Base-by-base conservation (phyloP, 2,888 invertebrate species). In the Camponotus fellah region DNA sequence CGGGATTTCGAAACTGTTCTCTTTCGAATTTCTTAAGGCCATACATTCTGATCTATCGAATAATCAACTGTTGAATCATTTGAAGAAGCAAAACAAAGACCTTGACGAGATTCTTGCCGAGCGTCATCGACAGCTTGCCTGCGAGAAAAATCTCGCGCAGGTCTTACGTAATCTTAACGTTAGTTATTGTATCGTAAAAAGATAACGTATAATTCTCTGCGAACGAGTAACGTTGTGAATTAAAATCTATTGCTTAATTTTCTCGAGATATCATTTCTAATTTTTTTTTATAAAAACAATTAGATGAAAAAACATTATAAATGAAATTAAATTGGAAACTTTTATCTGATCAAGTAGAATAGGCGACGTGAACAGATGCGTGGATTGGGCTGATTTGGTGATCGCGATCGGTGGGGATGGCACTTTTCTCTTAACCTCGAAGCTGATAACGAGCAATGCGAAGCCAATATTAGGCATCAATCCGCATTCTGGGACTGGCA, bases 321-420 rank as follows among this genome's bases (percentile, higher is more conserved):
- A 46, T 58, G 14, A 56, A 12, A n/a, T 32, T 69, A 58, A 60
- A 21, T 66, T 17, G 10, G n/a, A 12, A 0, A 60, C 2, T 53
- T 32, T 40, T 60, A 40, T 72, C 0, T 72, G 9, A 3, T 72
- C 26, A 34, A 43, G 21, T 87, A 95, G 96, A 86, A 95, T 95
- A 91, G 95, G 95, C 81, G 97, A 96, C 91, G 96, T 96, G 85
- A 95, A 96, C 88, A 96, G 96, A 82, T 95, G 97, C 86, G 97
- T 99, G 91, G 96, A 97, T 68, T 98, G 98, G 98, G 98, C 99
- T 56, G 99, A 99, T 95, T 96, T 97, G 81, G 96, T 98, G 82
- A 96, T 98, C 0, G 97, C 98, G 0, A 97, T 97, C 77, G 99
- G 99, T 9, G 99, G 99, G 0, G 99, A 99, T 95, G 99, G 99